Evolutionary conservation across 2,888 invertebrate genomes (phyloP).

Genomic region (Pasiphila rectangulata): DNA sequence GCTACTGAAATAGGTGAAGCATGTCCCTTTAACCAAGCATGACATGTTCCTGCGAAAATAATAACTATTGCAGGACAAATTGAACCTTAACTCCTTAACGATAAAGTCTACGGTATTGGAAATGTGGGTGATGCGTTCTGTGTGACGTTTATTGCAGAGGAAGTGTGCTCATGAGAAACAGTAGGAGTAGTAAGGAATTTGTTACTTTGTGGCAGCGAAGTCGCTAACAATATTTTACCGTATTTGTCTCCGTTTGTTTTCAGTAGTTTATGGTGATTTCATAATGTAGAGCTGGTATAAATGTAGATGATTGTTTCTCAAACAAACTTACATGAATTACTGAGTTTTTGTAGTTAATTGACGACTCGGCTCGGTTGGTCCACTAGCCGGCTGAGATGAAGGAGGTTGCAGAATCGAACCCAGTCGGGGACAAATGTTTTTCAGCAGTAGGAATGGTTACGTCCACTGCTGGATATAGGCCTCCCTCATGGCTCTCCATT

Average conservation of each 20-base stretch:
- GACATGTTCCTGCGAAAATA: constrained; percentile 39
- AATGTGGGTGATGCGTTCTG: not conserved
- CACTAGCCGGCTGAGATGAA: no score
- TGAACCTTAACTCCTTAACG: not conserved
- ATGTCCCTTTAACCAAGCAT: constrained; percentile 52
- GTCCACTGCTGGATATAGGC: no score
- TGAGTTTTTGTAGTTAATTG: no score
- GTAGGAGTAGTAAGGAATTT: not conserved
- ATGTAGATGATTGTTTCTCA: no score
- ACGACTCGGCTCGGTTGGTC: no score
- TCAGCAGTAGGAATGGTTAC: no score
- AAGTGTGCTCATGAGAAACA: not conserved
- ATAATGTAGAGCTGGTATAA: not conserved
- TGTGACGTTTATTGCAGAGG: not conserved
- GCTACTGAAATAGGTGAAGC: constrained; percentile 59
- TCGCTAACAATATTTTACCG: not conserved
- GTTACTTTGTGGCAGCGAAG: not conserved
- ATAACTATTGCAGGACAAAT: constrained; percentile 7
- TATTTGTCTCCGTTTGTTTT: not conserved
- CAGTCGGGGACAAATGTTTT: no score
- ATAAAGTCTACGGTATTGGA: not conserved
- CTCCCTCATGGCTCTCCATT: no score
- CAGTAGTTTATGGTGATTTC: not conserved
- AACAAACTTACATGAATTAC: no score
- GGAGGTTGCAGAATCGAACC: no score